Percentiles rank a stretch among this genome's conserved stretches.
These are phyloP conservation scores for Orthosia incerta DNA, from an alignment of 2,888 invertebrate genomes.

Conservation along the genomic window DNA sequence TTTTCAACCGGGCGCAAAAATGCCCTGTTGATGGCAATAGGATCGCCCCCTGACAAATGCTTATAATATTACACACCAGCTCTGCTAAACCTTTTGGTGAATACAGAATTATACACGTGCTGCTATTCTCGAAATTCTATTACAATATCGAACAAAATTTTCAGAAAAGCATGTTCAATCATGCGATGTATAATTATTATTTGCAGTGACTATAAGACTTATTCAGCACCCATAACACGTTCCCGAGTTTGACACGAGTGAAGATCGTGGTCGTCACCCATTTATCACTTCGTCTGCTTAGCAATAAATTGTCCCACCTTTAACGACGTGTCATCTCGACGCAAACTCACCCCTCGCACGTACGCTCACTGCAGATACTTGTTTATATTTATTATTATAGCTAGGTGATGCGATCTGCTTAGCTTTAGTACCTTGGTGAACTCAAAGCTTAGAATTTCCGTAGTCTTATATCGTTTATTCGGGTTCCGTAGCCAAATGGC, in stretches of 20 bases:
- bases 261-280: conserved; percentile 56
- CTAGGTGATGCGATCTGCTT: conserved; percentile 36
- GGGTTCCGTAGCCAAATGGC: too few species aligned
- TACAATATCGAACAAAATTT: too few species aligned
- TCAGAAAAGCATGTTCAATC: too few species aligned
- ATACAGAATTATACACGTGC: too few species aligned
- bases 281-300: conserved; percentile 61
- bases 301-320: conserved; percentile 59
- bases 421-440: conserved; percentile 27
- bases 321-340: conserved; percentile 60
- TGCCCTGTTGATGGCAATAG: too few species aligned
- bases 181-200: not conserved
- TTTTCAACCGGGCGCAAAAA: too few species aligned
- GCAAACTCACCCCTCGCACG: conserved; percentile 53
- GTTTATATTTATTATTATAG: conserved; percentile 56
- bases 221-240: conserved; percentile 29
- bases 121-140: too few species aligned
- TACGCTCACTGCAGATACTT: conserved; percentile 51
- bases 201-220: conserved; percentile 14
- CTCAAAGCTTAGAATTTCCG: conserved; percentile 9
- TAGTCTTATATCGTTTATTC: conserved; percentile 27
- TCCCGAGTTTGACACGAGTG: conserved; percentile 49
- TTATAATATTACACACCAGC: too few species aligned
- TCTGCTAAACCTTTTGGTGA: too few species aligned
- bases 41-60: too few species aligned